A percentile compares a stretch with the other conserved stretches of the same genome.
Evolutionary conservation across 2,797 vertebrate species (phyloP).

Genomic region (Cottoperca gobio): DNA sequence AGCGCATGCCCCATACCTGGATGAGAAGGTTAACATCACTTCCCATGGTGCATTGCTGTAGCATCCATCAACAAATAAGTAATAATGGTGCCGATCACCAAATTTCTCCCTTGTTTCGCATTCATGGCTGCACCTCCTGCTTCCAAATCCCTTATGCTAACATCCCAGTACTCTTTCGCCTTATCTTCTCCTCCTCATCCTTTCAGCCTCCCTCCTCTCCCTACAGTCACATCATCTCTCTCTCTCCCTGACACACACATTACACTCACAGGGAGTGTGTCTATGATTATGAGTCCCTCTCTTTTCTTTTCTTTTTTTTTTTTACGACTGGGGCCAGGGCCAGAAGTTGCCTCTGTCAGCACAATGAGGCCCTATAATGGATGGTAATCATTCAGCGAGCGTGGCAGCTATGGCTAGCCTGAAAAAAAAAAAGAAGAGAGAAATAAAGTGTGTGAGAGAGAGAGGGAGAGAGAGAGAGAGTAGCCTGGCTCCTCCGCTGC

Average conservation of each 20-base stretch:
- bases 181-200: constrained; percentile 41
- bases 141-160: constrained; percentile 52
- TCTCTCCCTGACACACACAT: constrained; percentile 38
- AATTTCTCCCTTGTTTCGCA: constrained; percentile 35
- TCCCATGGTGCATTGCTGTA: constrained; percentile 11
- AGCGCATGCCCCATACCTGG: constrained; percentile 19
- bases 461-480: constrained; percentile 33
- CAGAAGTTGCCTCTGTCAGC: constrained; percentile 88
- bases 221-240: constrained; percentile 36
- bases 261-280: constrained; percentile 63
- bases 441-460: constrained; percentile 51
- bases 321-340: constrained; percentile 79
- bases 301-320: constrained; percentile 32
- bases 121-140: constrained; percentile 49
- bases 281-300: constrained; percentile 68
- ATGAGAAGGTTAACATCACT: constrained; percentile 55
- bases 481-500: constrained; percentile 75
- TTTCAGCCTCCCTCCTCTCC: constrained; percentile 30
- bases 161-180: constrained; percentile 38
- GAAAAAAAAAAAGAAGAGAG: constrained; percentile 45
- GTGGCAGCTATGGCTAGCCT: constrained; percentile 82
- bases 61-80: constrained; percentile 45
- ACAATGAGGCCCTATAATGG: constrained; percentile 88
- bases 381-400: constrained; percentile 90
- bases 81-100: constrained; percentile 24